Base-by-base conservation (phyloP, 2,888 invertebrate species). In the Blera fallax region DNA sequence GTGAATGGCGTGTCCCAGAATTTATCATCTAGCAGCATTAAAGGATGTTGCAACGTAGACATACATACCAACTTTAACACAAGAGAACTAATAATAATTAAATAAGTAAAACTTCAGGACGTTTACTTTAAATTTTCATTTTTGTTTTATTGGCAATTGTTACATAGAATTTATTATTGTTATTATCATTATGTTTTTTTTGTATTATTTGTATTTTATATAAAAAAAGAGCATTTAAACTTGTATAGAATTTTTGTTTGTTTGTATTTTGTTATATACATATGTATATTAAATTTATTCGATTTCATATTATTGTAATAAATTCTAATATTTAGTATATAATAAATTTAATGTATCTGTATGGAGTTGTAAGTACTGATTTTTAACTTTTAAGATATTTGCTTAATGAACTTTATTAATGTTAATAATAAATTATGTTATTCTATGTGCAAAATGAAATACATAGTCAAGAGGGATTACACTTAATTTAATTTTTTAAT, bases 61-160 rank as follows among this genome's bases (percentile, higher is more conserved):
- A n/a, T n/a, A n/a, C n/a, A n/a, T n/a, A n/a, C n/a, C n/a, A n/a
- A n/a, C n/a, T n/a, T n/a, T n/a, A n/a, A n/a, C n/a, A n/a, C n/a
- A n/a, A n/a, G n/a, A n/a, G n/a, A n/a, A n/a, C n/a, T n/a, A n/a
- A n/a, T n/a, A n/a, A n/a, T n/a, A n/a, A n/a, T n/a, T n/a, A n/a
- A 45, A 45, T 24, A 27, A 52, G n/a, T 18, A 58, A 65, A 65
- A 65, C 48, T 34, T 3, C 50, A 14, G 0, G 1, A 8, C 11
- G 8, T 8, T 21, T 48, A 8, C 45, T 52, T 74, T 27, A 67
- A 76, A 81, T 78, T 18, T 73, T 77, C 29, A 43, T 60, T 77
- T 80, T 73, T 69, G 16, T 62, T 76, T 83, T 79, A 83, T 83
- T 83, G 83, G 83, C 83, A 78, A 83, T 67, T 73, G 72, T 83